A percentile compares a stretch with the other conserved stretches of the same genome.
Conservation (phyloP, 1,140 invertebrate species). For the Drosophila mauritiana region DNA sequence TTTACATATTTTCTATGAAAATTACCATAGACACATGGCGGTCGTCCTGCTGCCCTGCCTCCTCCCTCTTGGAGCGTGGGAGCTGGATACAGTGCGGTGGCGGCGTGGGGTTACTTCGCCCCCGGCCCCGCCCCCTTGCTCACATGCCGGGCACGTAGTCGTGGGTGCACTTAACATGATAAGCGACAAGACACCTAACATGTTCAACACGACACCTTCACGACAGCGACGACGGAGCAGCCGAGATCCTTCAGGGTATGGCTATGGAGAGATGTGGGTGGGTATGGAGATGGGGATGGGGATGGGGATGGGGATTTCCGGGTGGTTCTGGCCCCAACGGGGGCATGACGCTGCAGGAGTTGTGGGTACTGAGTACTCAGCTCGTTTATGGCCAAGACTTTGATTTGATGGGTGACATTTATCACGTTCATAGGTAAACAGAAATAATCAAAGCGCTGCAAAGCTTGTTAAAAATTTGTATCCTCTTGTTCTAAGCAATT, state of each 20-base stretch:
- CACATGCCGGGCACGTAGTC: constrained; percentile 68
- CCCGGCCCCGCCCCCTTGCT: background rate
- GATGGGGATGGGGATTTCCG: background rate
- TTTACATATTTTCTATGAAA: constrained; percentile 80
- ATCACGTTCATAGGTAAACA: background rate
- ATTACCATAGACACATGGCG: constrained; percentile 73
- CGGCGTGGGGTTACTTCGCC: background rate
- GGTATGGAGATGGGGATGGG: background rate
- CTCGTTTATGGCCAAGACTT: constrained; percentile 19
- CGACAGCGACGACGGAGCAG: constrained; percentile 57
- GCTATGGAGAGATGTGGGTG: too few species aligned
- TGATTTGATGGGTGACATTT: constrained; percentile 7
- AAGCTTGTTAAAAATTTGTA: background rate
- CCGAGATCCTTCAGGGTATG: constrained; percentile 19
- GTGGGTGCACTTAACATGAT: constrained; percentile 80
- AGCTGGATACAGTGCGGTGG: background rate
- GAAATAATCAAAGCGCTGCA: background rate
- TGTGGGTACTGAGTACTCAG: constrained; percentile 20
- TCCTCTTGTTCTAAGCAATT: too few species aligned
- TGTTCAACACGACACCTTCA: constrained; percentile 82
- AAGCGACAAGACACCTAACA: constrained; percentile 82
- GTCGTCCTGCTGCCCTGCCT: background rate
- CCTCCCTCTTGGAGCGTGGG: background rate
- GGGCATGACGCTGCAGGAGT: constrained; percentile 25
- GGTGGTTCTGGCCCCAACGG: background rate